Base-by-base conservation (phyloP, 1,140 invertebrate genomes). In the Drosophila cardini region DNA sequence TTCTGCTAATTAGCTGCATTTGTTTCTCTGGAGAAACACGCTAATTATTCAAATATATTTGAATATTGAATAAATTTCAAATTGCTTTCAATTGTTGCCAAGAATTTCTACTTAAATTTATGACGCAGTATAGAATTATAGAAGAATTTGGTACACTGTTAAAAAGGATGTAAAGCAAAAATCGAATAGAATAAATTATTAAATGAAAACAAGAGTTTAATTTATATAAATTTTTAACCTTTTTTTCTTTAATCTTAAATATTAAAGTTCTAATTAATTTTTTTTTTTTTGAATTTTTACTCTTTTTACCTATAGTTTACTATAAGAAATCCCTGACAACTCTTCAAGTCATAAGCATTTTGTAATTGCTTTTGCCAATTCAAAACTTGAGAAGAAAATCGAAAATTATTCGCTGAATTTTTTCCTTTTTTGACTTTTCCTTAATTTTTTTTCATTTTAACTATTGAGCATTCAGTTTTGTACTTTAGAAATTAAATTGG, bases 361-460 rank as follows among this genome's bases (percentile, higher is more conserved):
- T 78, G 81, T 85, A 73, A 77, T 85, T 42, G 60, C 61, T 63
- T 80, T 69, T 13, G 34, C 42, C 64, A 69, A 30, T 70, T 16
- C 34, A 50, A 70, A 63, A 57, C 10, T 79, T 79, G 43, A 36
- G 10, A 69, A 60, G 18, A 69, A 60, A 61, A 15, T 38, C 60
- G 48, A 43, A 64, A 61, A 48, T 36, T 55, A 26, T n/a, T 2
- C 15, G 34, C n/a, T 30, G 40, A 38, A n/a, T n/a, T n/a, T n/a
- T n/a, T n/a, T n/a, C n/a, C n/a, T 53, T 53, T 72, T 63, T 62
- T 62, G 64, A 68, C 82, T 78, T 72, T 72, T 86, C n/a, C 52
- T 34, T n/a, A n/a, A n/a, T n/a, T 32, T 58, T 15, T 53, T 60
- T 57, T 52, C 26, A 32, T 32, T 34, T 11, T 11, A n/a, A 58